Evolutionary conservation across 2,113 vertebrate species (phyloP).

Genomic region (Catharus bicknelli): DNA sequence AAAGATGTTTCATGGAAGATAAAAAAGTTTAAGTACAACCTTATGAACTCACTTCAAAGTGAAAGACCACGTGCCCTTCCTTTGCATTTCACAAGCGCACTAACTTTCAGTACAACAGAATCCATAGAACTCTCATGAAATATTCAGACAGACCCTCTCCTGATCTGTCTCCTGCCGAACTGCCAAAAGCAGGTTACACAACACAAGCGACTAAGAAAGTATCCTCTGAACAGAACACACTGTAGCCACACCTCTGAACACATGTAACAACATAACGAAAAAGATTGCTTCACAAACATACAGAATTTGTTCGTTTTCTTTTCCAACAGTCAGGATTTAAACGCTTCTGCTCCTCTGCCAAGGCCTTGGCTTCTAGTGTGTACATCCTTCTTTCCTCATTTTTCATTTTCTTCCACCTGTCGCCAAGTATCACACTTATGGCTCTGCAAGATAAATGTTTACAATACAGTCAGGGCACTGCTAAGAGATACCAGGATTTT

Average conservation of each 20-base stretch:
- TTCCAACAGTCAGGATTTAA: slow-evolving; percentile 99
- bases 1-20: background rate
- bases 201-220: background rate
- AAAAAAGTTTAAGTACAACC: background rate
- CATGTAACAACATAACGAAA: background rate
- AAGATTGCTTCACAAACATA: slow-evolving; percentile 61
- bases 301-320: slow-evolving; percentile 98
- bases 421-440: slow-evolving; percentile 98
- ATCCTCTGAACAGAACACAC: background rate
- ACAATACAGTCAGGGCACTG: slow-evolving; percentile 8
- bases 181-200: background rate
- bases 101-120: background rate
- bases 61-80: fast-evolving
- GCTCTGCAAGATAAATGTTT: slow-evolving; percentile 82
- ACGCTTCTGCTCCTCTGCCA: slow-evolving; percentile 98
- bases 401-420: slow-evolving; percentile 99
- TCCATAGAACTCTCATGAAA: background rate
- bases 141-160: background rate
- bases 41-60: background rate
- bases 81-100: background rate
- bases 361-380: slow-evolving; percentile 96
- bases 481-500: background rate
- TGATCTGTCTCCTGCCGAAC: background rate
- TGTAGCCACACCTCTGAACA: background rate
- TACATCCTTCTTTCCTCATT: slow-evolving; percentile 95